A percentile compares a stretch with the other conserved stretches of the same genome.
Evolutionary conservation across 2,113 vertebrate genomes (phyloP).

Genomic region (Rhegmatorhina hoffmannsi): DNA sequence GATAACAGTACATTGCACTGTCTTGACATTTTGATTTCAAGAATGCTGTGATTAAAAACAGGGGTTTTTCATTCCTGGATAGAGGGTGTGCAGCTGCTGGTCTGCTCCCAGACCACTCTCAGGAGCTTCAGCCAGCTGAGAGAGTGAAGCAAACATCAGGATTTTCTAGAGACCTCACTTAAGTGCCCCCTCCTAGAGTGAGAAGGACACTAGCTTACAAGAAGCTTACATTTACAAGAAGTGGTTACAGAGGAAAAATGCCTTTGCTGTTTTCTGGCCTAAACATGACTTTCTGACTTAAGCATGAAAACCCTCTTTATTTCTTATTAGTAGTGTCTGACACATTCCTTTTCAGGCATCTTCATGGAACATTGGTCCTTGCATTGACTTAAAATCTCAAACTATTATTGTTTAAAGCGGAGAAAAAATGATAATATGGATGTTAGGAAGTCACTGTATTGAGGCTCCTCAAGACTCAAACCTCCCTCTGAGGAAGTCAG

Average conservation of each 20-base stretch:
- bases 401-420: not conserved
- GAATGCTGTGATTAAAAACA: not conserved
- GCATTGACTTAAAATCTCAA: not conserved
- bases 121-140: not conserved
- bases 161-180: not conserved
- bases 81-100: not conserved
- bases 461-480: not conserved
- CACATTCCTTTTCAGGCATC: not conserved
- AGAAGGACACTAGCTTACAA: not conserved
- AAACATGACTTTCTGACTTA: not conserved
- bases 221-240: too few species aligned
- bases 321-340: not conserved
- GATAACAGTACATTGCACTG: not conserved
- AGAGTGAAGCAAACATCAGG: not conserved
- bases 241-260: not conserved
- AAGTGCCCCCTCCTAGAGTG: not conserved
- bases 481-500: not conserved
- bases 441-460: not conserved
- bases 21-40: not conserved
- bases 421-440: not conserved
- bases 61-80: not conserved
- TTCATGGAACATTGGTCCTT: not conserved
- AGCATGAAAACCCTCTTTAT: not conserved
- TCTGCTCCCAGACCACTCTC: not conserved
- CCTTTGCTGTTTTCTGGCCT: not conserved